Conservation (phyloP, 2,113 vertebrate species). For the Sinocyclocheilus grahami region DNA sequence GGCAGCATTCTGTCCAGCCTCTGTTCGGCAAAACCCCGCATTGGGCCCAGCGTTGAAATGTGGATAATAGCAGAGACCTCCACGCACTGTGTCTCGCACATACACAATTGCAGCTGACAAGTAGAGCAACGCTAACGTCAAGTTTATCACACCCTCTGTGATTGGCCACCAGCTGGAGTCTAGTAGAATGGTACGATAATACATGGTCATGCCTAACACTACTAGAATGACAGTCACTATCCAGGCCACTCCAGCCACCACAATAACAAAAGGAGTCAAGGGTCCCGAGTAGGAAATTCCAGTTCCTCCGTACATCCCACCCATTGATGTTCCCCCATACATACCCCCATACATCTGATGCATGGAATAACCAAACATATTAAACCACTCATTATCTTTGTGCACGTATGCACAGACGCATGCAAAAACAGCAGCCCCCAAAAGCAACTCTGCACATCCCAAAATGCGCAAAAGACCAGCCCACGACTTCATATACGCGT, state of each 20-base stretch:
- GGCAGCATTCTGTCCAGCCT: constrained; percentile 89
- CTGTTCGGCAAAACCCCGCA: constrained; percentile 84
- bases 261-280: constrained; percentile 88
- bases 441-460: constrained; percentile 81
- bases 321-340: constrained; percentile 58
- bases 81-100: constrained; percentile 86
- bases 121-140: constrained; percentile 83
- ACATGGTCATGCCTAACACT: constrained; percentile 90
- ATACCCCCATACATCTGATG: constrained; percentile 75
- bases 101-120: constrained; percentile 85
- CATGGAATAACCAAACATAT: constrained; percentile 85
- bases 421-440: constrained; percentile 90
- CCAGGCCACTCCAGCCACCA: constrained; percentile 86
- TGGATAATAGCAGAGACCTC: constrained; percentile 86
- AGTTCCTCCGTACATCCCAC: constrained; percentile 69
- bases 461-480: constrained; percentile 89
- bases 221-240: constrained; percentile 85
- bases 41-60: constrained; percentile 86
- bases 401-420: constrained; percentile 93
- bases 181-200: constrained; percentile 91
- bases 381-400: constrained; percentile 97
- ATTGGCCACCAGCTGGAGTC: constrained; percentile 95
- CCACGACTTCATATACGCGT: constrained; percentile 97
- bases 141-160: constrained; percentile 87
- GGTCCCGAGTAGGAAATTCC: constrained; percentile 84